phyloP scores from a whole-genome alignment of 1,140 invertebrate genomes.

The Frieseomelitta varia region DNA sequence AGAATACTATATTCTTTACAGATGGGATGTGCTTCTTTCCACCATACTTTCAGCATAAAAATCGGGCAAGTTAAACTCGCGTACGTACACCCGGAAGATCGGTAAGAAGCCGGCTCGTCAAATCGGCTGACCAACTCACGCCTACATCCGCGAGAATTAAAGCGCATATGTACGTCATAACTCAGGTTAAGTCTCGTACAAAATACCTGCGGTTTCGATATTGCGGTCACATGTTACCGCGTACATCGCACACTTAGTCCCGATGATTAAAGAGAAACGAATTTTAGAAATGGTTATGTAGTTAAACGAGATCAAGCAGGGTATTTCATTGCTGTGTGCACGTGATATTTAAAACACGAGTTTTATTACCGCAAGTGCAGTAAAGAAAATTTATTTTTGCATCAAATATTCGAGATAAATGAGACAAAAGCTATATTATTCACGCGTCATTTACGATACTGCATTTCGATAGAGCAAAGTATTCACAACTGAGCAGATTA shows the following conservation, averaged over 20 bases:
- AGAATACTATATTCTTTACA: too few species aligned
- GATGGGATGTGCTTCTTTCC: too few species aligned
- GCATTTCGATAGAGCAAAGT: too few species aligned
- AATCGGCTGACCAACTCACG: conserved; percentile 12
- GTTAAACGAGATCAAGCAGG: not conserved
- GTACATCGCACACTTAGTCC: not conserved
- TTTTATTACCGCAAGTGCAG: not conserved
- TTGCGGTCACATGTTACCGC: conserved; percentile 27
- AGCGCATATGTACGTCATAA: conserved; percentile 40
- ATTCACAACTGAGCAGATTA: too few species aligned
- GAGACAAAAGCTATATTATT: not conserved
- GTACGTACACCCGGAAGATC: conserved; percentile 31
- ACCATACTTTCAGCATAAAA: too few species aligned
- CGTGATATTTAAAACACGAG: conserved; percentile 15
- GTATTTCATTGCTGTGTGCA: too few species aligned
- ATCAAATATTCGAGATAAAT: not conserved
- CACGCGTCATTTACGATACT: not conserved
- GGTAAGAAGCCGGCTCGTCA: not conserved
- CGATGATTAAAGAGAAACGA: not conserved
- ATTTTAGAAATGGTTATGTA: conserved; percentile 16
- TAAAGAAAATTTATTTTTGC: not conserved
- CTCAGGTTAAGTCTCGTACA: conserved; percentile 10
- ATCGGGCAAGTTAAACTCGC: conserved; percentile 40
- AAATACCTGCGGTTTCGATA: conserved; percentile 48
- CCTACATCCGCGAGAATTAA: conserved; percentile 42